Conservation (phyloP, 2,797 vertebrate genomes). For the Argentina silus region DNA sequence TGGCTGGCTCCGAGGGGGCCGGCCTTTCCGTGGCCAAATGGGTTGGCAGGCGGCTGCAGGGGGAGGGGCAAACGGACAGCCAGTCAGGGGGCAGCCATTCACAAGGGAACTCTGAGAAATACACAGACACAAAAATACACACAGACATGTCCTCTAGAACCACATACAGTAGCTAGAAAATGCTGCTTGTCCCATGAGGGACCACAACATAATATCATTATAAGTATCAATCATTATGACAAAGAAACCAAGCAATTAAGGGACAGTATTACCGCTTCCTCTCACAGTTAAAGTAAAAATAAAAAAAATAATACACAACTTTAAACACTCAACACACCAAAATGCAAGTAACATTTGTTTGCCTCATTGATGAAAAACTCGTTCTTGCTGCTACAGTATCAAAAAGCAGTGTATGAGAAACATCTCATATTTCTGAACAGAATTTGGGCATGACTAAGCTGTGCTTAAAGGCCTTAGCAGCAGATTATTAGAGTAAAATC, state of each 20-base stretch:
- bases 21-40: conserved; percentile 77
- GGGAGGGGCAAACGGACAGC: conserved; percentile 50
- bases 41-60: conserved; percentile 43
- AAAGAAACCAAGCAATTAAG: background rate
- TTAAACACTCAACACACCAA: background rate
- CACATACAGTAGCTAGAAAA: background rate
- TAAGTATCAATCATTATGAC: background rate
- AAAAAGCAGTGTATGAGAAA: background rate
- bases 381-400: background rate
- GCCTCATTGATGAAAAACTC: background rate
- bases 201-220: background rate
- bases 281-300: background rate
- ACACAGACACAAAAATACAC: conserved; percentile 26
- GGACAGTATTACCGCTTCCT: background rate
- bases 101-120: conserved; percentile 61
- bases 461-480: conserved; percentile 57
- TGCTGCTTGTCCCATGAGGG: background rate
- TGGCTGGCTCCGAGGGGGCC: conserved; percentile 77
- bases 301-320: background rate
- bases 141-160: background rate
- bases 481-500: conserved; percentile 61
- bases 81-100: conserved; percentile 68
- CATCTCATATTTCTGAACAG: background rate
- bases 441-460: conserved; percentile 30
- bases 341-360: background rate